Evolutionary conservation across 2,797 vertebrate genomes (phyloP).

Genomic region (Enteromius thamalakanensis): DNA sequence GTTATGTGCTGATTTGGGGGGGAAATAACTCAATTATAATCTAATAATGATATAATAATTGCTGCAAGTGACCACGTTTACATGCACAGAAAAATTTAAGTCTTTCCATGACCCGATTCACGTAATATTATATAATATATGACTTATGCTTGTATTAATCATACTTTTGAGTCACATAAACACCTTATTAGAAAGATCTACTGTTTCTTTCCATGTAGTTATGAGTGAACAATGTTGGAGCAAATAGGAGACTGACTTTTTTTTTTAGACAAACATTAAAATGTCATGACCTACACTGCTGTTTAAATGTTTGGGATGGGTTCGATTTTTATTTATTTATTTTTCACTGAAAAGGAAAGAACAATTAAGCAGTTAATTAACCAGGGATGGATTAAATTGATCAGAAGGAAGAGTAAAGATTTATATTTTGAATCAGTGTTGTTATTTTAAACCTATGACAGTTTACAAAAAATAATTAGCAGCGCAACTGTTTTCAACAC

Average conservation of each 20-base stretch:
- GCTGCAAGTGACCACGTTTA: constrained; percentile 22
- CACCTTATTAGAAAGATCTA: background rate
- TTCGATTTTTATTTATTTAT: background rate
- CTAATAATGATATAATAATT: background rate
- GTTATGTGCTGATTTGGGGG: background rate
- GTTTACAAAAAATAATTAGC: background rate
- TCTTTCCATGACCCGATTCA: background rate
- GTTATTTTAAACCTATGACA: background rate
- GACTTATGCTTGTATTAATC: background rate
- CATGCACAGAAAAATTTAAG: background rate
- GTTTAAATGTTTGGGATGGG: background rate
- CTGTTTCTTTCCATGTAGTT: background rate
- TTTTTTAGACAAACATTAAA: background rate
- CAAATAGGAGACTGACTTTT: background rate
- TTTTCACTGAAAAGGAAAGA: background rate
- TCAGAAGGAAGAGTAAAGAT: background rate
- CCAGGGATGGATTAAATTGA: background rate
- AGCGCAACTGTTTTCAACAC: background rate
- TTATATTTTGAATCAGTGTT: background rate
- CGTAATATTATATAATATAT: background rate
- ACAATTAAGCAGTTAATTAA: background rate
- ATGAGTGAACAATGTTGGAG: background rate
- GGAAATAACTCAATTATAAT: background rate
- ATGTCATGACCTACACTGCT: background rate
- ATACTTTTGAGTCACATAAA: background rate